A percentile compares a stretch with the other conserved stretches of the same genome.
Evolutionary conservation across 2,797 vertebrate genomes (phyloP).

Genomic region (Scolopax rusticola): DNA sequence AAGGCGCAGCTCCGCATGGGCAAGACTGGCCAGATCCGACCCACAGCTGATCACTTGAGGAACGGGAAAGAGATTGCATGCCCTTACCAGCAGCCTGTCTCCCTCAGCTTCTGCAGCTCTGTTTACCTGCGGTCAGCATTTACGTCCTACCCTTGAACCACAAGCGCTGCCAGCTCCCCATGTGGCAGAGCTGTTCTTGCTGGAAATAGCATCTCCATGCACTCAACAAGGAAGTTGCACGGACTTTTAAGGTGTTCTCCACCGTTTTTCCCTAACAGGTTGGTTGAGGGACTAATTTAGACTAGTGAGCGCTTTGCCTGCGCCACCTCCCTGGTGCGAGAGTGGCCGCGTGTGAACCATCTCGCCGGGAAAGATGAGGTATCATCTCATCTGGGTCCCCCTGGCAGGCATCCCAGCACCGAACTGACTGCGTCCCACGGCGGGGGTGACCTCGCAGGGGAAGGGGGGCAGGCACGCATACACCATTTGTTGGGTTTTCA

Average conservation of each 20-base stretch:
- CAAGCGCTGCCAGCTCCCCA: slow-evolving; percentile 54
- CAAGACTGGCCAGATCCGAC: not conserved
- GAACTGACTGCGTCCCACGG: accelerated
- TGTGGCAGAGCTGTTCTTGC: slow-evolving; percentile 36
- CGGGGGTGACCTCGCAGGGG: not conserved
- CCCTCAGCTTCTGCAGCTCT: not conserved
- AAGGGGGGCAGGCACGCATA: not conserved
- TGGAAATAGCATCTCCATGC: slow-evolving; percentile 31
- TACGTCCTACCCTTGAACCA: slow-evolving; percentile 56
- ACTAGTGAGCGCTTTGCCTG: not conserved
- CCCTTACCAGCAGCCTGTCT: not conserved
- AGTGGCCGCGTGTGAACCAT: not conserved
- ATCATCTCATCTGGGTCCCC: not conserved
- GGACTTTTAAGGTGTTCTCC: not conserved
- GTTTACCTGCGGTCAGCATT: slow-evolving; percentile 74
- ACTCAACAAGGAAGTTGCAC: not conserved
- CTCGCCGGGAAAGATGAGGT: not conserved
- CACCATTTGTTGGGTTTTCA: not conserved
- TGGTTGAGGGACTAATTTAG: not conserved
- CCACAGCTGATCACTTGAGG: not conserved
- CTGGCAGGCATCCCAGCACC: accelerated
- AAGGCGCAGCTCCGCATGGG: slow-evolving; percentile 2
- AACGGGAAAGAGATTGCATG: not conserved
- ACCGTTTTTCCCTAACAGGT: not conserved
- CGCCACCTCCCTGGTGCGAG: not conserved